A percentile compares a stretch with the other conserved stretches of the same genome.
Conservation (phyloP, 2,888 invertebrate genomes). For the Drosophila incognita region DNA sequence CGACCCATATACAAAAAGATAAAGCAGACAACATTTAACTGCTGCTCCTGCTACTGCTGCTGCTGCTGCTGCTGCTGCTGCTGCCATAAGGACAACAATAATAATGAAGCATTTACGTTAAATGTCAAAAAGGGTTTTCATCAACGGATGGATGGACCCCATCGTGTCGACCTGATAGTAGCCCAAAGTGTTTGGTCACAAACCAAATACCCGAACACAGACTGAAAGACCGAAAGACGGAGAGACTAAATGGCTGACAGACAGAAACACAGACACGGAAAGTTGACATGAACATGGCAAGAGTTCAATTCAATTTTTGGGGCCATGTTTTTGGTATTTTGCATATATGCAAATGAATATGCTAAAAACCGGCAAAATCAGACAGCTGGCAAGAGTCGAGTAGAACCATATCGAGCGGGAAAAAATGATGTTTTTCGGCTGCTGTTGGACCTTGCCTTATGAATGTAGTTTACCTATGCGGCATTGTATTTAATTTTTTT, state of each 20-base stretch:
- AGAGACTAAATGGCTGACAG: constrained; percentile 17
- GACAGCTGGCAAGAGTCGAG: constrained; percentile 1
- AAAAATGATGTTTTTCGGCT: not conserved
- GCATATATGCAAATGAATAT: constrained; percentile 78
- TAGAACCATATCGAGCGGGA: not conserved
- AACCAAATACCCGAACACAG: constrained; percentile 11
- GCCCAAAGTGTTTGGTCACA: constrained; percentile 73
- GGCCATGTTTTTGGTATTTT: constrained; percentile 79
- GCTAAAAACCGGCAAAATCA: constrained; percentile 67
- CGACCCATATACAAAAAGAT: not conserved
- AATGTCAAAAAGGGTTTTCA: constrained; percentile 72
- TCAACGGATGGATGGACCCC: constrained; percentile 36
- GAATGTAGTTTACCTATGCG: not conserved
- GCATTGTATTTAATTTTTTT: not conserved
- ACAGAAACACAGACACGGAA: constrained; percentile 9
- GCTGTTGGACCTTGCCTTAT: not conserved
- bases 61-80: constrained; percentile 32
- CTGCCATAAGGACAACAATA: constrained; percentile 66
- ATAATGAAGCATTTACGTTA: constrained; percentile 78
- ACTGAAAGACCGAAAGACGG: constrained; percentile 5
- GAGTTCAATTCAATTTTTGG: constrained; percentile 79
- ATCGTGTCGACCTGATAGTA: constrained; percentile 39
- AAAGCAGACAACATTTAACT: constrained; percentile 22
- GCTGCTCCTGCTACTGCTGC: constrained; percentile 7
- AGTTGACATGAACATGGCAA: constrained; percentile 60